phyloP scores from a whole-genome alignment of 2,113 vertebrate species.

The Amphilophus citrinellus region DNA sequence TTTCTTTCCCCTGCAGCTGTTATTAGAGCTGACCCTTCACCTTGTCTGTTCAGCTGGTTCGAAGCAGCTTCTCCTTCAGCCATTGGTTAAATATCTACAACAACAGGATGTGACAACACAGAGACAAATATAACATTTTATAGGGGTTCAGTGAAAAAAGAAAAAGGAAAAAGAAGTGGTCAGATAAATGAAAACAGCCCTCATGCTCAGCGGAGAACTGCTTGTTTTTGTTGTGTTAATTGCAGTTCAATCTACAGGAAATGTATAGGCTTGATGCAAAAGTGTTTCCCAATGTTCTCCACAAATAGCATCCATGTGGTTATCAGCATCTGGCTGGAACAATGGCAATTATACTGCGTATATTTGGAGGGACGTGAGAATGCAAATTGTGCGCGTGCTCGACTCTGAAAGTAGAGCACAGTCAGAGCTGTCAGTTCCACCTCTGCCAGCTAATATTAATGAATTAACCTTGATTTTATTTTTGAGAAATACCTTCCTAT shows the following conservation, averaged over 20 bases:
- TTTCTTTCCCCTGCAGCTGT: constrained; percentile 34
- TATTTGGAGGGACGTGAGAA: constrained; percentile 8
- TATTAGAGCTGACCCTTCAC: constrained; percentile 56
- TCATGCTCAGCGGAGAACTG: background rate
- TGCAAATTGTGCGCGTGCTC: constrained; percentile 17
- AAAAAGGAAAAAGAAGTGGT: background rate
- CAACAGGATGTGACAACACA: constrained; percentile 49
- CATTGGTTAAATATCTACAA: constrained; percentile 15
- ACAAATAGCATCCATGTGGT: constrained; percentile 24
- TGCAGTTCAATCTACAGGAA: constrained; percentile 50
- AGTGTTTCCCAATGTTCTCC: constrained; percentile 31
- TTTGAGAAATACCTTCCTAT: background rate
- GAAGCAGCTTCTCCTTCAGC: background rate
- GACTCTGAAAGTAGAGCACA: background rate
- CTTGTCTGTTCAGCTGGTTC: constrained; percentile 1
- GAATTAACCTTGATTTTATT: background rate
- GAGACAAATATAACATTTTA: constrained; percentile 36
- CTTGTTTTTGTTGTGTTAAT: constrained; percentile 36
- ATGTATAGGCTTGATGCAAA: constrained; percentile 1
- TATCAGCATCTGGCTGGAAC: constrained; percentile 53
- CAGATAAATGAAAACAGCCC: background rate
- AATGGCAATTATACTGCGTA: constrained; percentile 38
- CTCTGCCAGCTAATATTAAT: background rate
- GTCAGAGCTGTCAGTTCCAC: constrained; percentile 2
- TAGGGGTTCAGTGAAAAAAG: background rate